Percentiles rank a stretch among this genome's conserved stretches.
These are phyloP conservation scores for Eudorcas thomsonii DNA, from an alignment of 2,113 vertebrate genomes.

Conservation along the genomic window DNA sequence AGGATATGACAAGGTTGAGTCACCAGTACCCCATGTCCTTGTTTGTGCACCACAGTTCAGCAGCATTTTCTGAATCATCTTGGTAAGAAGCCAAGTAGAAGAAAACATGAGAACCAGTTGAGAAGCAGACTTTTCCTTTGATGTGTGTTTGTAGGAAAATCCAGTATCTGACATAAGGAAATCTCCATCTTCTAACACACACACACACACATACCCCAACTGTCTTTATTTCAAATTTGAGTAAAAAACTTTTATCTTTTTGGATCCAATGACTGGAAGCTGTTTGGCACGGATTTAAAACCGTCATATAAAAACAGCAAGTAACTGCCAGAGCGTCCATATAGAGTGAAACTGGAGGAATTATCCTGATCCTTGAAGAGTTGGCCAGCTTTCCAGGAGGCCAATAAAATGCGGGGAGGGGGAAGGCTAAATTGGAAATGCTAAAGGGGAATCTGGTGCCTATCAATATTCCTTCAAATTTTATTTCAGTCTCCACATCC, in stretches of 20 bases:
- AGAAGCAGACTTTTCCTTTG: neutral
- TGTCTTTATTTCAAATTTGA: neutral
- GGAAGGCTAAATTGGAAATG: neutral
- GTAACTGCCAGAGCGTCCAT: constrained; percentile 49
- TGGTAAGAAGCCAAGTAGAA: neutral
- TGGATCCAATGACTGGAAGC: neutral
- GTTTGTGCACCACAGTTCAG: neutral
- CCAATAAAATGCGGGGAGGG: neutral
- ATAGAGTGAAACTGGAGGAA: constrained; percentile 65
- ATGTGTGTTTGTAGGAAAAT: constrained; percentile 6
- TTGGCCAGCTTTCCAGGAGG: neutral
- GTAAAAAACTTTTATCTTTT: neutral
- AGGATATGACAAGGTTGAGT: neutral
- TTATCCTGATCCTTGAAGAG: neutral
- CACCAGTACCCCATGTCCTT: neutral
- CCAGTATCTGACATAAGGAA: neutral
- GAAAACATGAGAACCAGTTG: neutral
- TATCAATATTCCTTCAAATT: neutral
- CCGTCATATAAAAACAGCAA: neutral
- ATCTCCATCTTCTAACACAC: neutral
- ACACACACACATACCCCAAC: too few relatives aligned
- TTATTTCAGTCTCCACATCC: neutral
- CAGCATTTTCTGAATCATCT: neutral
- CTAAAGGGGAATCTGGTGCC: neutral
- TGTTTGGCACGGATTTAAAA: constrained; percentile 40